Percentiles rank a stretch among this genome's conserved stretches.
These are phyloP conservation scores for Delphinapterus leucas DNA, from an alignment of 2,113 vertebrate genomes.

Conservation along the genomic window DNA sequence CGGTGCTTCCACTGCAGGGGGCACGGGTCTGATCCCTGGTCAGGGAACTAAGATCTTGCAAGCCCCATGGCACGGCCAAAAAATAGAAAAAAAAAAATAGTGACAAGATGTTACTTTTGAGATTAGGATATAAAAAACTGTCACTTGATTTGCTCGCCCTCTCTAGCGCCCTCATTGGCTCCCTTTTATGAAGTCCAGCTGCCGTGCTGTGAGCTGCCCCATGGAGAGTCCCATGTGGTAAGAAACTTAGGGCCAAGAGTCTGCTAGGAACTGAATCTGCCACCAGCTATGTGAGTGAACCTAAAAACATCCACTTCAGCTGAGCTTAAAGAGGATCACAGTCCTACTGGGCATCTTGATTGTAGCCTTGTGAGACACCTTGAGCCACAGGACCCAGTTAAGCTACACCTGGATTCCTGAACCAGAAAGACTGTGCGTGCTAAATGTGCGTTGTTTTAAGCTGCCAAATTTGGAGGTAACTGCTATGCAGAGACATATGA, in stretches of 20 bases:
- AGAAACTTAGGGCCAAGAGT: background rate
- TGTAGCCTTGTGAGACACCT: background rate
- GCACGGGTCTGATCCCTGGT: background rate
- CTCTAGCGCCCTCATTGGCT: background rate
- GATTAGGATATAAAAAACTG: background rate
- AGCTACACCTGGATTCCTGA: background rate
- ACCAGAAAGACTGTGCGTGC: background rate
- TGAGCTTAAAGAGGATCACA: background rate
- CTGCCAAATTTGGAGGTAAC: background rate
- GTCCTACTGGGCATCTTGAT: background rate
- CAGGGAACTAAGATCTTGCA: too few species aligned
- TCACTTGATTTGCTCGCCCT: background rate
- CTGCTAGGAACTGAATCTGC: background rate
- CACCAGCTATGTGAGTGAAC: background rate
- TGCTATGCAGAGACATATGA: background rate
- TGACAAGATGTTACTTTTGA: background rate
- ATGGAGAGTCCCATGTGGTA: background rate
- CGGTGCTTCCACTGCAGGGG: background rate
- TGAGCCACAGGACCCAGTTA: background rate
- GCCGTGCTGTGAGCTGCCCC: background rate
- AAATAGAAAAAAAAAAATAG: background rate
- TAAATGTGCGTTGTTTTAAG: background rate
- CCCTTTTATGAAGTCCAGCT: background rate
- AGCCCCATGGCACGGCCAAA: background rate
- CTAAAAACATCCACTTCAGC: background rate